phyloP scores from a whole-genome alignment of 2,888 invertebrate species.

The Noctua fimbriata region DNA sequence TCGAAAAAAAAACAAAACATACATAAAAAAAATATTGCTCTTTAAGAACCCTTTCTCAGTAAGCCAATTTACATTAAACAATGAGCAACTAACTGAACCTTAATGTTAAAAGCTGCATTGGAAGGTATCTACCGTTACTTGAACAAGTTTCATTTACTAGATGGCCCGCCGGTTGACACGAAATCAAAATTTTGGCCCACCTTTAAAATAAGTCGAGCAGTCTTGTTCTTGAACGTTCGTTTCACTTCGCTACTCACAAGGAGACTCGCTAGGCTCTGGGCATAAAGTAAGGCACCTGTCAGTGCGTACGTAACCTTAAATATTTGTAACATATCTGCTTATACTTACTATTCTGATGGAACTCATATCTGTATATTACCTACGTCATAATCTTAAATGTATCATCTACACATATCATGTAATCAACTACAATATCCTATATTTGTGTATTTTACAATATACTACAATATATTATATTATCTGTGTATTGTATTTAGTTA shows the following conservation, averaged over 20 bases:
- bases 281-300: not conserved
- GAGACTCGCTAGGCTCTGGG: not conserved
- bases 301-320: not conserved
- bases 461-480: too few relatives aligned
- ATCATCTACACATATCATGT: slow-evolving; percentile 11
- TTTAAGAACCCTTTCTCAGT: too few relatives aligned
- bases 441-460: not conserved
- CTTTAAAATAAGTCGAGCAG: too few relatives aligned
- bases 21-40: too few relatives aligned
- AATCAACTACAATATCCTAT: slow-evolving; percentile 6
- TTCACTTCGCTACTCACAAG: not conserved
- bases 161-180: too few relatives aligned
- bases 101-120: too few relatives aligned
- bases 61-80: too few relatives aligned
- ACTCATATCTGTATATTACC: not conserved
- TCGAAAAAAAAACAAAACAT: too few relatives aligned
- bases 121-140: too few relatives aligned
- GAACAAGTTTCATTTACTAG: too few relatives aligned
- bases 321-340: not conserved
- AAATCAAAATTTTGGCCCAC: too few relatives aligned
- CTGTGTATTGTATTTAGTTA: not conserved
- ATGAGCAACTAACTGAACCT: too few relatives aligned
- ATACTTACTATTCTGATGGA: not conserved
- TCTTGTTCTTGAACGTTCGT: not conserved
- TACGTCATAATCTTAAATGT: not conserved